A percentile compares a stretch with the other conserved stretches of the same genome.
These are phyloP conservation scores for Myoxocephalus aenaeus DNA, from an alignment of 2,797 vertebrate genomes.

Conservation along the genomic window DNA sequence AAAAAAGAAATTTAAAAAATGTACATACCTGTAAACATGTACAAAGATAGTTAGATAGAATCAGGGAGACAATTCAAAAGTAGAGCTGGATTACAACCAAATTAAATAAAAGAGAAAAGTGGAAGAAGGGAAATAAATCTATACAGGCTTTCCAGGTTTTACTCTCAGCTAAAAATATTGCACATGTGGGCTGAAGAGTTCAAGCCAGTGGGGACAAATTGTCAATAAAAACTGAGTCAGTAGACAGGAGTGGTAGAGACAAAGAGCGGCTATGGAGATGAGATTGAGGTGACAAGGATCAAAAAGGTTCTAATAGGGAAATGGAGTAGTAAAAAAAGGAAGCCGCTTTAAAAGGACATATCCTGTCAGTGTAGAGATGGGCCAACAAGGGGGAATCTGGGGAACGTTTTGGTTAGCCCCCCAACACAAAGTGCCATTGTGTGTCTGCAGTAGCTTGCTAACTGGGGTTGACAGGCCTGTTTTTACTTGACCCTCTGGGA, in stretches of 20 bases:
- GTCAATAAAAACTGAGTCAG: slow-evolving; percentile 49
- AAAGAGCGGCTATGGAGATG: slow-evolving; percentile 4
- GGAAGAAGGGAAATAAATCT: slow-evolving; percentile 23
- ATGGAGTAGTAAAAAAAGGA: slow-evolving; percentile 12
- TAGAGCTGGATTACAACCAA: slow-evolving; percentile 10
- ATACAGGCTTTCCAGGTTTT: slow-evolving; percentile 30
- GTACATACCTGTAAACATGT: slow-evolving; percentile 21
- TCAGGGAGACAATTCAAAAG: slow-evolving; percentile 7
- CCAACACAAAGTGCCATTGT: slow-evolving; percentile 77
- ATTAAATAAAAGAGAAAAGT: slow-evolving; percentile 22
- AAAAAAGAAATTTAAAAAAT: slow-evolving; percentile 12
- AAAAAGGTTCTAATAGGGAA: slow-evolving; percentile 28
- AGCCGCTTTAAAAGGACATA: slow-evolving; percentile 45
- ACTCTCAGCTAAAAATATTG: slow-evolving; percentile 52
- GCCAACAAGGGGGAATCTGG: slow-evolving; percentile 32
- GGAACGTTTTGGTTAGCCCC: slow-evolving; percentile 55
- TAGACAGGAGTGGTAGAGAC: slow-evolving; percentile 10
- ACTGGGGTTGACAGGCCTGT: slow-evolving; percentile 73
- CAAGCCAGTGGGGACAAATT: slow-evolving; percentile 33
- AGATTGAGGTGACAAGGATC: slow-evolving; percentile 24
- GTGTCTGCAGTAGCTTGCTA: slow-evolving; percentile 50
- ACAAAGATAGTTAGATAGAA: background rate
- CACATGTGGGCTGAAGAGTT: slow-evolving; percentile 45
- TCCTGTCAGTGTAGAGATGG: slow-evolving; percentile 38
- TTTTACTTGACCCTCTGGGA: slow-evolving; percentile 75